phyloP scores from a whole-genome alignment of 2,888 invertebrate genomes.

The Agrotis clavis region DNA sequence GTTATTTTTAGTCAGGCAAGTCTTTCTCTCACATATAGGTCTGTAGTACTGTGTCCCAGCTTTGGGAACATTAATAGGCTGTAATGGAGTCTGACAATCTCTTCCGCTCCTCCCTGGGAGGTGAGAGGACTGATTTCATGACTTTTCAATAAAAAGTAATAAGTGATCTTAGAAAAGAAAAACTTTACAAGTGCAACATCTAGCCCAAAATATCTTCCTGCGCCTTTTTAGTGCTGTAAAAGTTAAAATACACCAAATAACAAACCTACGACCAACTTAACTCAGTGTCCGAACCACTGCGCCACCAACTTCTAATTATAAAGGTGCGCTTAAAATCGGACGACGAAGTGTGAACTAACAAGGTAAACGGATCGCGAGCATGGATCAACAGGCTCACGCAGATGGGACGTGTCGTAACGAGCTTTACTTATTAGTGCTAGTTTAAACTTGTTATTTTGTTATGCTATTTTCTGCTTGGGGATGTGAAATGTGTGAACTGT shows the following conservation, averaged over 20 bases:
- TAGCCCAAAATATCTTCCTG: no score
- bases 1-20: no score
- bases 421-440: constrained; percentile 59
- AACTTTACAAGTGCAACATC: no score
- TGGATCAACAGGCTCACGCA: constrained; percentile 63
- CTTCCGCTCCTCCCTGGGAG: no score
- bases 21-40: no score
- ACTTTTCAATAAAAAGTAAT: no score
- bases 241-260: not conserved
- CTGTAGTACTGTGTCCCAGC: no score
- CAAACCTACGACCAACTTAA: not conserved
- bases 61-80: no score
- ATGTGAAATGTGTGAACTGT: constrained; percentile 1
- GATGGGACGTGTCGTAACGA: constrained; percentile 59
- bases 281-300: not conserved
- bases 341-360: constrained; percentile 62
- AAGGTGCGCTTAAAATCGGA: constrained; percentile 47
- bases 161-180: no score
- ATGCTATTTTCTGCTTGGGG: constrained; percentile 35
- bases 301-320: constrained; percentile 45
- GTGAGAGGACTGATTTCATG: no score
- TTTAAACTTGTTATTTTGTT: constrained; percentile 50
- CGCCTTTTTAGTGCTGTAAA: no score
- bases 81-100: no score
- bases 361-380: constrained; percentile 59